phyloP scores from a whole-genome alignment of 2,113 vertebrate genomes.

The Microtus pennsylvanicus region DNA sequence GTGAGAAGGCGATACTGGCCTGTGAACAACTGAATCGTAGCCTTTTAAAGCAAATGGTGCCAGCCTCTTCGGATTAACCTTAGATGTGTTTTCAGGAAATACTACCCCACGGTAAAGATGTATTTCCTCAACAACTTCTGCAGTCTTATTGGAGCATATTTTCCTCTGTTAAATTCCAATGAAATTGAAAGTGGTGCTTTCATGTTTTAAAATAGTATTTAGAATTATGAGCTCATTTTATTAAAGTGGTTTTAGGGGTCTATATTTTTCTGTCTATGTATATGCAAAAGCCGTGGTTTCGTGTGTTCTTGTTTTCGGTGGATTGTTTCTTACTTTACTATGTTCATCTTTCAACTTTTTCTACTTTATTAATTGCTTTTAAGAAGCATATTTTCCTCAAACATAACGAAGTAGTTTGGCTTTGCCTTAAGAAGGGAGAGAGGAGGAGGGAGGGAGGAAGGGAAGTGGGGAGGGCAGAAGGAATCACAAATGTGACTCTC shows the following conservation, averaged over 20 bases:
- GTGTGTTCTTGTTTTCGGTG: not conserved
- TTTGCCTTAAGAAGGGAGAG: not conserved
- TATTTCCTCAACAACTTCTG: not conserved
- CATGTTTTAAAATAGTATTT: constrained; percentile 48
- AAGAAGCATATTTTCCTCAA: not conserved
- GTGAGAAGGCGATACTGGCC: not conserved
- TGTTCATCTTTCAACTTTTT: constrained; percentile 30
- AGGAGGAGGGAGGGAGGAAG: too few species aligned
- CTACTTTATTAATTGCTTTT: constrained; percentile 8
- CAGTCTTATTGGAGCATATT: constrained; percentile 10
- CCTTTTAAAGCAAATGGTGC: not conserved
- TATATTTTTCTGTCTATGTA: not conserved
- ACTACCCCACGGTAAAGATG: not conserved
- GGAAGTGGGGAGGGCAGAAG: not conserved
- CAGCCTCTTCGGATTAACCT: not conserved
- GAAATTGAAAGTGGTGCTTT: constrained; percentile 42
- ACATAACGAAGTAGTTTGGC: not conserved
- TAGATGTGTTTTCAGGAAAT: constrained; percentile 23
- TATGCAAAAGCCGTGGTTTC: not conserved
- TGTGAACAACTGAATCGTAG: not conserved
- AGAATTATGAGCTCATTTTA: constrained; percentile 35
- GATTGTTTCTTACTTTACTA: constrained; percentile 37
- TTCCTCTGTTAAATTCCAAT: constrained; percentile 50
- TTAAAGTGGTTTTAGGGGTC: constrained; percentile 20
- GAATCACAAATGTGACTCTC: not conserved